Base-by-base conservation (phyloP, 1,140 invertebrate genomes). In the Bathynomus jamesi region DNA sequence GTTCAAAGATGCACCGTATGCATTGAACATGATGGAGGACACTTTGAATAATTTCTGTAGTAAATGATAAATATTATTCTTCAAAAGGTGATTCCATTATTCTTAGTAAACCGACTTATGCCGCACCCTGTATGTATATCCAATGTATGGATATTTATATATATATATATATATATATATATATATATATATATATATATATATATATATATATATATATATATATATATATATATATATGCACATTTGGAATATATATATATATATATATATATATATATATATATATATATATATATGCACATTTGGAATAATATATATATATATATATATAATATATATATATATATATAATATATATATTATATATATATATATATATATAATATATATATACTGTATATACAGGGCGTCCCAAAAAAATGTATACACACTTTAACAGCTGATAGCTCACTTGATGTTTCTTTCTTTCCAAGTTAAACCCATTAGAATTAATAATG, bases 141-240 rank as follows among this genome's bases (percentile, higher is more conserved):
- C 7, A 8, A 64, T 27, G 28, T 27, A 64, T 27, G 28, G 0
- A 64, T 28, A 28, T 5, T 24, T 5, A 63, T 5, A 63, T 5
- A 63, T 5, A 63, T 5, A 63, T 5, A 63, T 5, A 63, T 5
- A 63, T 5, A 63, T 5, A 64, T 28, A 64, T 28, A 64, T 28
- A 64, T 64, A 64, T 64, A 64, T 64, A 64, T 64, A 64, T 64
- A 64, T 28, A 28, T 64, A 64, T 64, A 64, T 64, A 64, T 64
- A 28, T 64, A 64, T 28, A 64, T 64, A 64, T 64, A 64, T 28
- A 28, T 64, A 64, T 64, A 27, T 64, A 27, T 64, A 64, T 64
- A 27, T 64, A 64, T 64, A 27, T 27, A 64, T 64, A 64, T 24
- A 64, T 64, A 64, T 64, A 64, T 64, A 64, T 64, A 64, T 64